phyloP scores from a whole-genome alignment of 2,888 invertebrate species.

The Drosophila suboccidentalis region DNA sequence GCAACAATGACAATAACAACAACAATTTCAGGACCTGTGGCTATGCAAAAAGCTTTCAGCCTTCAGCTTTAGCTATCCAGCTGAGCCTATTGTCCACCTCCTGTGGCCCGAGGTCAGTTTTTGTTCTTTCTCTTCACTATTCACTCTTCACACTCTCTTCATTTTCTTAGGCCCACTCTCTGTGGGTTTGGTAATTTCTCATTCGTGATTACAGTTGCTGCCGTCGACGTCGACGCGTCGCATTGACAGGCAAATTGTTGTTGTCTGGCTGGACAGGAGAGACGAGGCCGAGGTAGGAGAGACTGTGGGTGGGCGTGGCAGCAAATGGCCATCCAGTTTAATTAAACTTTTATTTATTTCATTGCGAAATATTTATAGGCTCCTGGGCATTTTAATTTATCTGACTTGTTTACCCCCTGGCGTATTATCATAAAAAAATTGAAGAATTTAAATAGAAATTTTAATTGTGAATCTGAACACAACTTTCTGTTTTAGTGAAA shows the following conservation, averaged over 20 bases:
- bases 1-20: slow-evolving; percentile 4
- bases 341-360: slow-evolving; percentile 75
- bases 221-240: slow-evolving; percentile 21
- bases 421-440: slow-evolving; percentile 6
- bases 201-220: slow-evolving; percentile 67
- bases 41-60: slow-evolving; percentile 19
- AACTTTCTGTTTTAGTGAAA: background rate
- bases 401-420: background rate
- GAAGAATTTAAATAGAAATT: slow-evolving; percentile 1
- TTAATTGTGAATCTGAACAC: slow-evolving; percentile 5
- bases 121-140: slow-evolving; percentile 33
- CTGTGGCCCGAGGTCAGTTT: slow-evolving; percentile 50
- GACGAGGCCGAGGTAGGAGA: background rate
- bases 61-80: slow-evolving; percentile 9
- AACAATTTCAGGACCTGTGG: slow-evolving; percentile 52
- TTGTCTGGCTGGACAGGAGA: slow-evolving; percentile 34
- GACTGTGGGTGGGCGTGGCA: background rate
- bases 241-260: slow-evolving; percentile 60
- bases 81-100: slow-evolving; percentile 30
- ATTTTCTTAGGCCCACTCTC: background rate
- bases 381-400: slow-evolving; percentile 56
- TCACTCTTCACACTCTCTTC: slow-evolving; percentile 13
- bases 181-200: slow-evolving; percentile 67
- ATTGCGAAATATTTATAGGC: slow-evolving; percentile 72
- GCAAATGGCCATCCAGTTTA: slow-evolving; percentile 57